Evolutionary conservation across 2,113 vertebrate genomes (phyloP).

Genomic region (Nothobranchius furzeri): DNA sequence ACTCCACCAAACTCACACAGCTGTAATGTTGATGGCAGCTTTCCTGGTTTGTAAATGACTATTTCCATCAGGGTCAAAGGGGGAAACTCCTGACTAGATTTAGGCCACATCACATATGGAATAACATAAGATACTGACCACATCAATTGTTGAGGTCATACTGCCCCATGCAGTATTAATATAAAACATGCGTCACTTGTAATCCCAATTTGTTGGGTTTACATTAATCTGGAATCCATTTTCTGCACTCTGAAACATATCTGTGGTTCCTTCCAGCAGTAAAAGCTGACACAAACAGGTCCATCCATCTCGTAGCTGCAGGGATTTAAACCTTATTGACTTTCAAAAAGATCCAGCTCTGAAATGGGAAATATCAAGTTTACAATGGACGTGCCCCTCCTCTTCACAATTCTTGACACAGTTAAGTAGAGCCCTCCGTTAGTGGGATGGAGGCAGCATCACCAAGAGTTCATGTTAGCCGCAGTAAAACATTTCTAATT

Average conservation of each 20-base stretch:
- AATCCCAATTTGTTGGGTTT: neutral
- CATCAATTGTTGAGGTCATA: neutral
- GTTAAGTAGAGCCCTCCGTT: neutral
- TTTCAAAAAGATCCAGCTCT: constrained; percentile 5
- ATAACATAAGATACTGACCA: constrained; percentile 1
- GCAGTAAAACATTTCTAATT: too few relatives aligned
- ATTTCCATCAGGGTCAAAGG: constrained; percentile 13
- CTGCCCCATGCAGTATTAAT: neutral
- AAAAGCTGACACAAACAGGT: neutral
- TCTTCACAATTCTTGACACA: neutral
- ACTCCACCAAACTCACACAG: too few relatives aligned
- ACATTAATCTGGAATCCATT: constrained; percentile 1
- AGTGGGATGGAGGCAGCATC: neutral
- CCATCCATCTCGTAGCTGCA: neutral
- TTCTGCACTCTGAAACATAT: neutral
- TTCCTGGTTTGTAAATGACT: neutral
- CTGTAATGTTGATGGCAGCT: too few relatives aligned
- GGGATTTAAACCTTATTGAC: neutral
- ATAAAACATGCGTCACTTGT: neutral
- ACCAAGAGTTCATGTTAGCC: neutral
- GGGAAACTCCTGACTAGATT: constrained; percentile 2
- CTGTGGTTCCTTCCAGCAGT: constrained; percentile 1
- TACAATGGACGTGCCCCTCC: neutral
- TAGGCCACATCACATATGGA: constrained; percentile 11
- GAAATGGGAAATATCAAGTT: neutral